Evolutionary conservation across 2,113 vertebrate species (phyloP).

Genomic region (Setophaga petechia): DNA sequence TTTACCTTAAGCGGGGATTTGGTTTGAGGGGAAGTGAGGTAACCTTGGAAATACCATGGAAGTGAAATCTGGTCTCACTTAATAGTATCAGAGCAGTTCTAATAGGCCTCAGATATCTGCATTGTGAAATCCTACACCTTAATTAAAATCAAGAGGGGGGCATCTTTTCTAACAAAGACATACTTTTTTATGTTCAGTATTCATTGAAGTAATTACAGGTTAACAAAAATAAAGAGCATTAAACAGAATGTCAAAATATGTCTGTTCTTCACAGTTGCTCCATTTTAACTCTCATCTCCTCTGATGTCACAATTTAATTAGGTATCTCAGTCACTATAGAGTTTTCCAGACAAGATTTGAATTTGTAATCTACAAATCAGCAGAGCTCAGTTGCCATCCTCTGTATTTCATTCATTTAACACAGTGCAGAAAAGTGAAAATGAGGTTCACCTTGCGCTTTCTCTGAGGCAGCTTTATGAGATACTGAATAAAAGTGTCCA

Average conservation of each 20-base stretch:
- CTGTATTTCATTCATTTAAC: not conserved
- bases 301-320: slow-evolving; percentile 37
- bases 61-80: slow-evolving; percentile 9
- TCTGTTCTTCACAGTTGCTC: slow-evolving; percentile 1
- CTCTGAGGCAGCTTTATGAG: not conserved
- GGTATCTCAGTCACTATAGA: slow-evolving; percentile 1
- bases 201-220: slow-evolving; percentile 11
- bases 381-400: not conserved
- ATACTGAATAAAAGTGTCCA: not conserved
- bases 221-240: slow-evolving; percentile 41
- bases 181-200: slow-evolving; percentile 3
- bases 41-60: not conserved
- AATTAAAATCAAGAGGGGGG: not conserved
- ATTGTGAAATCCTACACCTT: slow-evolving; percentile 36
- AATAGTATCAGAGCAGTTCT: slow-evolving; percentile 6
- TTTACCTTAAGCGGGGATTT: not conserved
- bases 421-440: not conserved
- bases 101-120: not conserved
- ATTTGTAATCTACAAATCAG: not conserved
- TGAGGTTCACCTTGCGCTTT: not conserved
- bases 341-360: slow-evolving; percentile 4
- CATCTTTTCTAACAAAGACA: not conserved
- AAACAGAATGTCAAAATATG: slow-evolving; percentile 48
- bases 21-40: not conserved
- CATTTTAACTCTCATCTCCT: slow-evolving; percentile 22